Evolutionary conservation across 2,113 vertebrate species (phyloP), one percentile per base, ranked within the genome.

Genomic region (Hirundichthys speculiger): DNA sequence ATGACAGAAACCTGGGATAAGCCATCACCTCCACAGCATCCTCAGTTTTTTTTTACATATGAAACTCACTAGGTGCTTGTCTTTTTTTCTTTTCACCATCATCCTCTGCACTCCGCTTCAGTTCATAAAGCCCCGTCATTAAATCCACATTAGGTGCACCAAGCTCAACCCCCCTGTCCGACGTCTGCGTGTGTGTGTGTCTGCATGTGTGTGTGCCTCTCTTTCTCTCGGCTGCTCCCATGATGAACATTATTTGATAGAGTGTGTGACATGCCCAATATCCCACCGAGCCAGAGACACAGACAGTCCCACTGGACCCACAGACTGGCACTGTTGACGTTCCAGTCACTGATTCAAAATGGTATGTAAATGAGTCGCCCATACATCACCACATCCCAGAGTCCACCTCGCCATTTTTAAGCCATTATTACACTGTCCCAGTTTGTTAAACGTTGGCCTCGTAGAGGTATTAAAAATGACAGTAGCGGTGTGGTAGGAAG

Each of bases 91-190:
- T 77, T 76, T 59, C 53, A 60, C 53, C 47, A 14, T 69, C 63
- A 46, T 66, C 41, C 57, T 58, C 64, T 63, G 22, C 43, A 50
- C 75, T 74, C 74, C 24, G 52, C 64, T 64, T 77, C 73, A 82
- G 66, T 88, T 89, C 77, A 89, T 69, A 73, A 90, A 84, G 69
- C 66, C 67, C 72, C 25, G 14, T 91, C 87, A 91, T 92, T 90
- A 92, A 91, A 91, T 88, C 77, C 84, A 87, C 85, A 91, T 91
- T 90, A 91, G 64, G 67, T 79, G 69, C 73, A 61, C 70, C 47
- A 16, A 65, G 72, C 69, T 74, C 75, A 71, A 62, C 70, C 79
- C 76, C 59, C 73, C 63, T 77, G 82, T 80, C 77, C 67, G 25
- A 61, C 41, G 5, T 63, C 22, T 2, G 13, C 8, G 30, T 57